Evolutionary conservation across 2,888 invertebrate species (phyloP).

Genomic region (Meteorus cinctellus): DNA sequence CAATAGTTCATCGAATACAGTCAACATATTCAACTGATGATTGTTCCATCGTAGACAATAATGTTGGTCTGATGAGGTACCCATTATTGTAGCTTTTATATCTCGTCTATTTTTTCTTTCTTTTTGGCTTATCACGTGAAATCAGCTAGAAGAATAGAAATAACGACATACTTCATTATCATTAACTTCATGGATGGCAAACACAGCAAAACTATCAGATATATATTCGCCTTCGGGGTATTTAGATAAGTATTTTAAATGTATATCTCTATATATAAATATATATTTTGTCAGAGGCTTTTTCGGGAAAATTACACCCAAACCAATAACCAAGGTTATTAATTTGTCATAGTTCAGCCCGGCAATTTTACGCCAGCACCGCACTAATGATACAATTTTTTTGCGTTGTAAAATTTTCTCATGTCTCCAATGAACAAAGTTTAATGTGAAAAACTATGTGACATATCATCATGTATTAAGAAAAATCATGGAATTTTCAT

Average conservation of each 20-base stretch:
- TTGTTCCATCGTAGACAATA: constrained; percentile 83
- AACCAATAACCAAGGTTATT: constrained; percentile 3
- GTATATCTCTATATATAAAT: background rate
- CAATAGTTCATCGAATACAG: constrained; percentile 79
- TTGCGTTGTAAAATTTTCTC: background rate
- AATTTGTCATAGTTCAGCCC: background rate
- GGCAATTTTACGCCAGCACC: background rate
- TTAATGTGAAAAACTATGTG: too few relatives aligned
- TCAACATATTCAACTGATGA: constrained; percentile 78
- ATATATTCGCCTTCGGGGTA: background rate
- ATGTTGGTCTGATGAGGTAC: constrained; percentile 69
- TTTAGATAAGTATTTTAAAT: constrained; percentile 11
- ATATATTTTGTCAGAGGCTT: background rate
- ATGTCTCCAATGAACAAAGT: background rate
- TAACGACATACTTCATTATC: constrained; percentile 1
- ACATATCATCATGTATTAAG: too few relatives aligned
- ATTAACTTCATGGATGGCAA: constrained; percentile 1
- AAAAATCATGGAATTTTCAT: background rate
- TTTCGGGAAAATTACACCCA: constrained; percentile 6
- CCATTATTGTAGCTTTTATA: constrained; percentile 58
- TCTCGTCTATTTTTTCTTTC: background rate
- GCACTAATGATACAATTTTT: constrained; percentile 1
- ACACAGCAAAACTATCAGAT: background rate
- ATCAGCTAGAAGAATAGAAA: constrained; percentile 14
- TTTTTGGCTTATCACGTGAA: constrained; percentile 11